Percentiles rank a stretch among this genome's conserved stretches.
Evolutionary conservation across 2,888 invertebrate genomes (phyloP).

Genomic region (Panzeria rudis): DNA sequence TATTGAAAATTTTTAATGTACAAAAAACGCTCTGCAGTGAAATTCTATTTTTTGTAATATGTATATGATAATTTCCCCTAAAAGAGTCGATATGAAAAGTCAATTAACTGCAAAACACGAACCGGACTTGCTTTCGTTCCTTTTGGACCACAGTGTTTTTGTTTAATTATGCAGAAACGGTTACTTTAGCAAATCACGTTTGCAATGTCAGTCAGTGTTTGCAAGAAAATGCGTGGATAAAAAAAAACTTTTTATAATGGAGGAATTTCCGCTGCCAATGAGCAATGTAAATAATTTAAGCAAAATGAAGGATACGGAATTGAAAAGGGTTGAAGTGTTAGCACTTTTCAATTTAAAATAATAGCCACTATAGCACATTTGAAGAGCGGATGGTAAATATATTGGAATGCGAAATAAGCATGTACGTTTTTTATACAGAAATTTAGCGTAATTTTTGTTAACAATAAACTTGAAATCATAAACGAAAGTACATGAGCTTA

Average conservation of each 20-base stretch:
- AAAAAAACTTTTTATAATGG: constrained; percentile 53
- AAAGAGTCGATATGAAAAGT: not conserved
- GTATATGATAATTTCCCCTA: not conserved
- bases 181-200: constrained; percentile 20
- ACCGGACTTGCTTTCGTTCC: not conserved
- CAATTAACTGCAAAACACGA: not conserved
- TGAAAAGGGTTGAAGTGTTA: constrained; percentile 71
- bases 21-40: too few species aligned
- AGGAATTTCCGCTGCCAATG: constrained; percentile 54
- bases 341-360: constrained; percentile 68
- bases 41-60: too few species aligned
- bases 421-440: not conserved
- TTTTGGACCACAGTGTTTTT: not conserved
- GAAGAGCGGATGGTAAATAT: not conserved
- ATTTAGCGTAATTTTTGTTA: not conserved
- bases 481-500: not conserved
- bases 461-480: not conserved
- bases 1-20: too few species aligned
- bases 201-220: not conserved
- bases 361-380: constrained; percentile 48
- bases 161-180: constrained; percentile 7
- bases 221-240: constrained; percentile 46
- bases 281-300: constrained; percentile 38
- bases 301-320: constrained; percentile 10
- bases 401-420: not conserved